Percentiles rank a stretch among this genome's conserved stretches.
Conservation (phyloP, 2,888 invertebrate species). For the Euphydryas editha region DNA sequence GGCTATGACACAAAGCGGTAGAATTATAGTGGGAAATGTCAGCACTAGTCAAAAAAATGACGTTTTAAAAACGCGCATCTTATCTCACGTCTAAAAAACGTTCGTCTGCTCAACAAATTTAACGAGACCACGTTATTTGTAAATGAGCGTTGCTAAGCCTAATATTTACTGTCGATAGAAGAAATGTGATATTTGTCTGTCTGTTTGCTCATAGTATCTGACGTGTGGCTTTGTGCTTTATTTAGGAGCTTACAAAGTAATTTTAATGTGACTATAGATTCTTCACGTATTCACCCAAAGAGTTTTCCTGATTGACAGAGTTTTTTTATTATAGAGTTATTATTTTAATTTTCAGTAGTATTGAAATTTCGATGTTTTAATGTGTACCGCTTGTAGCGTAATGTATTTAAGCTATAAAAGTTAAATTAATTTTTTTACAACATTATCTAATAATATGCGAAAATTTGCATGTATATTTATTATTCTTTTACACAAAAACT, state of each 20-base stretch:
- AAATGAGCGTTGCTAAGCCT: slow-evolving; percentile 49
- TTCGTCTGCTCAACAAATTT: slow-evolving; percentile 41
- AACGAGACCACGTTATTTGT: slow-evolving; percentile 52
- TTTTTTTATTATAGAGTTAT: no score
- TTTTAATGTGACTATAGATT: slow-evolving; percentile 11
- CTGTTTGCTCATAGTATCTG: slow-evolving; percentile 48
- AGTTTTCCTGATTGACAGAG: no score
- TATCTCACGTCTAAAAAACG: slow-evolving; percentile 34
- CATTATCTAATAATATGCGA: no score
- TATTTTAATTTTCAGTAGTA: no score
- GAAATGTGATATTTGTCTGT: slow-evolving; percentile 53
- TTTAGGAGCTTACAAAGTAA: slow-evolving; percentile 17
- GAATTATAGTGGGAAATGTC: background rate
- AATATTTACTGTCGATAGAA: slow-evolving; percentile 58
- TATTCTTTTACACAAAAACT: no score
- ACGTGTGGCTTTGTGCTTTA: slow-evolving; percentile 30
- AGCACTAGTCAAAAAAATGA: no score
- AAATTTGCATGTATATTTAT: no score
- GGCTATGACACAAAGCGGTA: background rate
- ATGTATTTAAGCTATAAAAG: no score
- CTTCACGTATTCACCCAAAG: no score
- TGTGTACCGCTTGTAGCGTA: no score
- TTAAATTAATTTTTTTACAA: no score
- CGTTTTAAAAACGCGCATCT: slow-evolving; percentile 2
- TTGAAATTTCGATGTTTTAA: no score